Percentiles rank a stretch among this genome's conserved stretches.
Evolutionary conservation across 2,113 vertebrate genomes (phyloP).

Genomic region (Dipodomys stephensi): DNA sequence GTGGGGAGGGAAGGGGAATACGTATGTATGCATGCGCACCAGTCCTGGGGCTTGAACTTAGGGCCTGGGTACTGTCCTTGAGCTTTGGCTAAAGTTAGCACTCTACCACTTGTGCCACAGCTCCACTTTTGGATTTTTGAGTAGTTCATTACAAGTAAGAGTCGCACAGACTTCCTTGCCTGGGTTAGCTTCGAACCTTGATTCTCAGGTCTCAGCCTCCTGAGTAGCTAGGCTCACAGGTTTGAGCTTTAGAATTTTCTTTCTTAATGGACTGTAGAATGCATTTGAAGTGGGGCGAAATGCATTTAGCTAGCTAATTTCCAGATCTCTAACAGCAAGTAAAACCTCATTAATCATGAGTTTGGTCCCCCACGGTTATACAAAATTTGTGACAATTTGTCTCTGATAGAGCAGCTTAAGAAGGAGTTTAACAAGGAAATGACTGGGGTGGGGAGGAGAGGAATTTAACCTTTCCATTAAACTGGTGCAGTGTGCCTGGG

Average conservation of each 20-base stretch:
- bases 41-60: too few relatives aligned
- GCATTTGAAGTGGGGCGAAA: background rate
- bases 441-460: background rate
- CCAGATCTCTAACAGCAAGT: conserved; percentile 19
- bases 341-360: conserved; percentile 64
- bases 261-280: background rate
- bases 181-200: too few relatives aligned
- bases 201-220: too few relatives aligned
- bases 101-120: too few relatives aligned
- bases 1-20: too few relatives aligned
- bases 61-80: too few relatives aligned
- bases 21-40: too few relatives aligned
- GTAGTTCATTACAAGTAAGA: too few relatives aligned
- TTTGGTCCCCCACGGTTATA: conserved; percentile 56
- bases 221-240: too few relatives aligned
- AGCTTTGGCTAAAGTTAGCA: too few relatives aligned
- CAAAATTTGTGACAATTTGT: conserved; percentile 63
- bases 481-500: background rate
- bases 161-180: too few relatives aligned
- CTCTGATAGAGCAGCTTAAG: conserved; percentile 39
- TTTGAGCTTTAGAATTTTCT: background rate
- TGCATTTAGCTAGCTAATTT: conserved; percentile 25
- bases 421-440: conserved; percentile 53
- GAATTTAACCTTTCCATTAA: conserved; percentile 16
- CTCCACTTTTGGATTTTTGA: too few relatives aligned